Base-by-base conservation (phyloP, 2,797 vertebrate species). In the Fratercula arctica region DNA sequence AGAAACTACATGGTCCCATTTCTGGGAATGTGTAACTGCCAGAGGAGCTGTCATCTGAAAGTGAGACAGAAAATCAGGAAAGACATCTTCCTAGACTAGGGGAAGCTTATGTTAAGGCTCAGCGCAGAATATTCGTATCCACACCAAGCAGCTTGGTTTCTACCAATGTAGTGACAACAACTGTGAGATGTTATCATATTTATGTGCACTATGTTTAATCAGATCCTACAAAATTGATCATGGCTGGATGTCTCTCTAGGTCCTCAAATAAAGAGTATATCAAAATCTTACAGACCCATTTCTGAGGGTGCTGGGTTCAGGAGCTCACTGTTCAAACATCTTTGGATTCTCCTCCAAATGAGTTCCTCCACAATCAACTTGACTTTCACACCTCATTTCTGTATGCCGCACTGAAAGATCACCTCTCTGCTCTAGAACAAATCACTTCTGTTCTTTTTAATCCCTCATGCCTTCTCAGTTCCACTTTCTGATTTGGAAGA, bases 11-110 rank as follows among this genome's bases (percentile, higher is more conserved):
- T 0, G 0, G 75, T 84, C 72, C 57, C 79, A 50, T 92, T 93
- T 91, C 75, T 83, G 68, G 75, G 63, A 93, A 79, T 41, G 33
- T 20, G 35, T 48, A 93, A 74, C 51, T 87, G 77, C 81, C 88
- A 93, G 63, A 93, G 63, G 72, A 93, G 45, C 75, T 93, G 87
- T 84, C 94, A 91, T 51, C 26, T 74, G 29, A 70, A 43, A 89
- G 53, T 60, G 68, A 94, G 77, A 73, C 26, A 87, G 85, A 87
- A 90, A 85, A 83, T 37, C 73, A 93, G 78, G 48, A 76, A 90
- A 89, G 57, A 77, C 72, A 60, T 70, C 68, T 94, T 90, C 68
- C 87, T 57, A 91, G 61, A 57, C 72, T 53, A 74, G 29, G 46
- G 39, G 46, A 86, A 79, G 61, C 50, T 92, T 88, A 90, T n/a